Evolutionary conservation across 2,113 vertebrate genomes (phyloP), one percentile per base, ranked within the genome.

Genomic region (Elanoides forficatus): DNA sequence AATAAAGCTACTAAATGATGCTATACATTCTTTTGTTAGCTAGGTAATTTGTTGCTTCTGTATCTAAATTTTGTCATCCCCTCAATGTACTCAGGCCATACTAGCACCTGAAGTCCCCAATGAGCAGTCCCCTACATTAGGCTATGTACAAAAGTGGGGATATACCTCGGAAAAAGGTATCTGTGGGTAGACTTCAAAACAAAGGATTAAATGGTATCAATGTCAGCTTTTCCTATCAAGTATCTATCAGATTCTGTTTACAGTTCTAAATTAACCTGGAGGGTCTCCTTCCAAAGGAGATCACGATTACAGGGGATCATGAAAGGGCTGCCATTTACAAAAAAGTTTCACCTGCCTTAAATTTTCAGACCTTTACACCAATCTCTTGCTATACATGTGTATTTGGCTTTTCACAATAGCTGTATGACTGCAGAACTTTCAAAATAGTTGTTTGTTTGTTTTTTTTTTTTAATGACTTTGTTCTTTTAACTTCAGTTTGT

Each of bases 291-390:
- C 22, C 8, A 87, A 65, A 86, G 3, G 27, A 34, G 53, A 48
- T 27, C 15, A 22, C 1, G 1, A 16, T 23, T 4, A 62, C 7
- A 70, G 0, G 8, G 27, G 42, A 48, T 17, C 3, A 0, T 11
- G 12, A 74, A 86, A 62, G 10, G 6, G 5, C 11, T 70, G 21
- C 9, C 8, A 36, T 40, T 73, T 40, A 45, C 15, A 56, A 70
- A 70, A 18, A 6, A 11, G 6, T 43, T 59, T 67, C 3, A 52
- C 15, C 26, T 1, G 0, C 14, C 38, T 71, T 81, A 38, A 17
- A n/a, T 65, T 81, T 72, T 80, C 66, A 60, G 47, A 14, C 12
- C 1, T 56, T 75, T 36, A 23, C 5, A 66, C 13, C 11, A 67
- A 14, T 36, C 15, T 42, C 14, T 74, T n/a, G 48, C n/a, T 45